Conservation (phyloP, 2,888 invertebrate genomes). For the Parnassius apollo region DNA sequence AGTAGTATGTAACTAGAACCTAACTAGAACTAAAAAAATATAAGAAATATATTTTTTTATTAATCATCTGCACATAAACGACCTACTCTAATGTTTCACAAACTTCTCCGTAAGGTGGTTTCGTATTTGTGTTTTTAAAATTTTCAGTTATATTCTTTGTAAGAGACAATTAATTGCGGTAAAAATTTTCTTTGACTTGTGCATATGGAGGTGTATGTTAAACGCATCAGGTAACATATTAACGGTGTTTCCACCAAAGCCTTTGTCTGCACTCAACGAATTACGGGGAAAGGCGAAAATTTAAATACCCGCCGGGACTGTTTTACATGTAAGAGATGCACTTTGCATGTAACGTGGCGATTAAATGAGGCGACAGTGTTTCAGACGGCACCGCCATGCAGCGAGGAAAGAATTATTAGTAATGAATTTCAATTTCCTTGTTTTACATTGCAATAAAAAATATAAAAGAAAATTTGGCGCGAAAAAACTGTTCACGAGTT, state of each 20-base stretch:
- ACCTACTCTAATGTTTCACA: too few species aligned
- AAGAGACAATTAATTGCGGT: background rate
- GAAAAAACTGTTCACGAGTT: background rate
- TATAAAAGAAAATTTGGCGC: background rate
- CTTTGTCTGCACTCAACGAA: conserved; percentile 75
- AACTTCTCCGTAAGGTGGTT: too few species aligned
- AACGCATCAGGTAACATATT: conserved; percentile 61
- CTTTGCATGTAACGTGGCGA: conserved; percentile 73
- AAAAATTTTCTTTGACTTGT: conserved; percentile 19
- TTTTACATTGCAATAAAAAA: conserved; percentile 1
- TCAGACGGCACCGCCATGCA: conserved; percentile 35
- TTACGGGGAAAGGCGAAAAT: conserved; percentile 76
- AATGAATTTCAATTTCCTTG: conserved; percentile 27
- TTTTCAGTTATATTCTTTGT: background rate
- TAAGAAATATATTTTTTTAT: too few species aligned
- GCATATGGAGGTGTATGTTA: conserved; percentile 24
- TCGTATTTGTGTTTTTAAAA: too few species aligned
- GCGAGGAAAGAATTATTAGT: conserved; percentile 31
- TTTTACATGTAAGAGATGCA: conserved; percentile 80
- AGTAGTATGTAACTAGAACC: too few species aligned
- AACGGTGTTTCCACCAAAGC: conserved; percentile 66
- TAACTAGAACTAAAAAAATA: too few species aligned
- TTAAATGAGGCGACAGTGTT: conserved; percentile 64
- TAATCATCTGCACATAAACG: too few species aligned
- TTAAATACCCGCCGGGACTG: conserved; percentile 75